phyloP scores from a whole-genome alignment of 2,113 vertebrate genomes.

The Syngnathus scovelli region DNA sequence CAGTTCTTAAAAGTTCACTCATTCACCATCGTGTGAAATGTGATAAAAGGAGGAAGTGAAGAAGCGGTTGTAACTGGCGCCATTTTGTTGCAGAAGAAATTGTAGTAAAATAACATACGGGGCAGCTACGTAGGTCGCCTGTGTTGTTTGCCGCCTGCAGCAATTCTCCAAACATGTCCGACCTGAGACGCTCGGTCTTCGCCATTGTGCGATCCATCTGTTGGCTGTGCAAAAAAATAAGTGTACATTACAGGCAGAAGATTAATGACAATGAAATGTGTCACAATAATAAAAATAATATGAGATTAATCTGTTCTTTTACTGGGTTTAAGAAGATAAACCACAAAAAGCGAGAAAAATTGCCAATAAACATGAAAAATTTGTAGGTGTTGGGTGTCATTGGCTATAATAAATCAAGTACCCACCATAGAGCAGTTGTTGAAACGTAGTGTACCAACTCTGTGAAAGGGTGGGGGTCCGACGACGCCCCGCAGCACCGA shows the following conservation, averaged over 20 bases:
- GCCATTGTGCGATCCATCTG: slow-evolving; percentile 88
- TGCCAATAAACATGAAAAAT: too few relatives aligned
- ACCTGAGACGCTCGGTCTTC: slow-evolving; percentile 83
- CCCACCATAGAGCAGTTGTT: slow-evolving; percentile 95
- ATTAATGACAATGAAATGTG: too few relatives aligned
- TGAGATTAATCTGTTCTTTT: too few relatives aligned
- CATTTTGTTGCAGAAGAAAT: neutral
- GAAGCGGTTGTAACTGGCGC: neutral
- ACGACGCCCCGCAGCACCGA: slow-evolving; percentile 90
- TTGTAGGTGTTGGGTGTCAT: too few relatives aligned
- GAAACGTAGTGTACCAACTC: slow-evolving; percentile 97
- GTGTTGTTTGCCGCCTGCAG: slow-evolving; percentile 92
- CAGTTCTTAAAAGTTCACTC: slow-evolving; percentile 19
- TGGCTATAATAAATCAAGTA: slow-evolving; percentile 6
- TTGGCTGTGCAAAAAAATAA: slow-evolving; percentile 70
- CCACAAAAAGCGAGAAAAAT: too few relatives aligned
- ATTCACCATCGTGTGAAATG: slow-evolving; percentile 6
- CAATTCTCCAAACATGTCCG: slow-evolving; percentile 93
- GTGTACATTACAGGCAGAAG: neutral
- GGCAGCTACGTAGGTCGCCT: slow-evolving; percentile 91
- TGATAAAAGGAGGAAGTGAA: slow-evolving; percentile 3
- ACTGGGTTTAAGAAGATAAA: too few relatives aligned
- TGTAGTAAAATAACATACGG: slow-evolving; percentile 71
- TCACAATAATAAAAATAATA: too few relatives aligned
- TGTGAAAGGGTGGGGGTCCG: slow-evolving; percentile 92